Base-by-base conservation (phyloP, 2,888 invertebrate genomes). In the Leptinotarsa haldemani region DNA sequence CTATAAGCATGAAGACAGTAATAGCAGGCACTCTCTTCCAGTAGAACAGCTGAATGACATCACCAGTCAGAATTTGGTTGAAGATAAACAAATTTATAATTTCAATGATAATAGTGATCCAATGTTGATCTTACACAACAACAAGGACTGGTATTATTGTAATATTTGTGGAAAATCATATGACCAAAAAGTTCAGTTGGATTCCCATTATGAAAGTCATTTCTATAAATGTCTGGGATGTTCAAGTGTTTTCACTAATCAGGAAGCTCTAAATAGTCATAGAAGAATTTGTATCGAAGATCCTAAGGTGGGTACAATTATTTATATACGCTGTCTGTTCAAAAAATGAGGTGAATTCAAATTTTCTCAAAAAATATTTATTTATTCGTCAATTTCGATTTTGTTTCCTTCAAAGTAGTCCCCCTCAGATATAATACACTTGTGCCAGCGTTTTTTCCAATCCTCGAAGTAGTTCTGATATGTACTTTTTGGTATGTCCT, bases 181-280 rank as follows among this genome's bases (percentile, higher is more conserved):
- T 74, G 82, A 83, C 12, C 82, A 84, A 50, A 86, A 86, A 75
- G 80, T 83, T 22, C 84, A 84, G 64, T 86, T 88, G 77, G 85
- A 88, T 74, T 78, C 79, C 48, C 88, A 88, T 79, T 88, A 86
- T 77, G 84, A 86, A 48, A 82, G 82, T 70, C 88, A 89, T 79
- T 87, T 87, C 79, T 83, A 83, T 69, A 88, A 87, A 76, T 88
- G 88, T 75, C 77, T 80, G 4, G 76, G 81, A 5, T 90, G 90
- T 79, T 86, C 86, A 64, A 82, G 88, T 40, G 87, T 88, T 70
- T 90, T 90, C 79, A 87, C 88, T 7, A 88, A 86, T 77, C 81
- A 87, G 48, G 89, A 89, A 48, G 85, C 86, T n/a, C 80, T 90
- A 13, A 81, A 83, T 70, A 77, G 78, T 1, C 88, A 88, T 77